These are phyloP conservation scores for Dromaius novaehollandiae DNA, from an alignment of 2,113 vertebrate species.

Conservation along the genomic window DNA sequence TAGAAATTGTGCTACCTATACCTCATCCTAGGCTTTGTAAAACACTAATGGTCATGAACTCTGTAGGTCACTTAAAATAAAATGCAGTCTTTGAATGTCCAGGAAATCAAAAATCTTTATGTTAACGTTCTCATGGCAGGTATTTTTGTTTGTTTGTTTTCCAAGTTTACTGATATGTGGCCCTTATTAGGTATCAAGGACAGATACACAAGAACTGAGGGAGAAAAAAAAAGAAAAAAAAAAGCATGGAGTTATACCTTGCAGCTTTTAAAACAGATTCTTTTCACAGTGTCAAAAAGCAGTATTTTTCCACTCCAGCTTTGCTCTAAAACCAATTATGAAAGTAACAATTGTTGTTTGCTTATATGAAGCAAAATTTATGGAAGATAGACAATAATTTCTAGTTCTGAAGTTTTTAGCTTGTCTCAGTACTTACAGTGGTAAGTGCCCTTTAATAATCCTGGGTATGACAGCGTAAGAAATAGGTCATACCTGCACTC, in stretches of 20 bases:
- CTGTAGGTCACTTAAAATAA: neutral
- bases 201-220: neutral
- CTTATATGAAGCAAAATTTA: conserved; percentile 12
- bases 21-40: conserved; percentile 37
- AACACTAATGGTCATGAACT: neutral
- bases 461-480: neutral
- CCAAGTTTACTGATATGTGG: neutral
- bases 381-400: neutral
- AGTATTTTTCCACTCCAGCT: conserved; percentile 34
- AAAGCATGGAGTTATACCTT: neutral
- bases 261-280: conserved; percentile 48
- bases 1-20: conserved; percentile 54
- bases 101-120: neutral
- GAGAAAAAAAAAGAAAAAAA: neutral
- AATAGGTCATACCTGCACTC: conserved; percentile 20
- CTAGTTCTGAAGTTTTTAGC: conserved; percentile 32
- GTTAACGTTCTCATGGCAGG: neutral
- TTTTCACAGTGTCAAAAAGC: conserved; percentile 68
- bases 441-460: conserved; percentile 29
- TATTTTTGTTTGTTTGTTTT: neutral
- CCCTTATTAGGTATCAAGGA: neutral
- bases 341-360: neutral
- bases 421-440: conserved; percentile 16
- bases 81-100: neutral
- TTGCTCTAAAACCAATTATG: conserved; percentile 21